Percentiles rank a stretch among this genome's conserved stretches.
phyloP scores from a whole-genome alignment of 1,140 invertebrate species.

The Leptinotarsa lineolata region DNA sequence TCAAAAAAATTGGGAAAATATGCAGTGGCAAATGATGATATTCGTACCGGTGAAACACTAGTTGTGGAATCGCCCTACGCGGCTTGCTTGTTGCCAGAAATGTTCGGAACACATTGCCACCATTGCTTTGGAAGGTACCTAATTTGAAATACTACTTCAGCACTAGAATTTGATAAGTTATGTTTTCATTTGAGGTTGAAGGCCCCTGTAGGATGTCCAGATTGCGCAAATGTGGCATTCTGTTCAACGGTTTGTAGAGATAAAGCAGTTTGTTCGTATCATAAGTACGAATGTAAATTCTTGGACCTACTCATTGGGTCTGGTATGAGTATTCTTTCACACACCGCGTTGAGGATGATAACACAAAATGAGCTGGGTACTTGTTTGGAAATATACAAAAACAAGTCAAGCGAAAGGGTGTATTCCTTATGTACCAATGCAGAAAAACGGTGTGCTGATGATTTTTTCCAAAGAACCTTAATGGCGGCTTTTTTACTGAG shows the following conservation, averaged over 20 bases:
- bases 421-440: constrained; percentile 74
- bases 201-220: constrained; percentile 72
- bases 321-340: constrained; percentile 79
- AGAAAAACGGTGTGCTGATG: constrained; percentile 65
- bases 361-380: constrained; percentile 65
- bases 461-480: constrained; percentile 76
- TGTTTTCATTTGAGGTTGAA: constrained; percentile 56
- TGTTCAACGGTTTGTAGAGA: constrained; percentile 74
- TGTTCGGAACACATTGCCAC: constrained; percentile 78
- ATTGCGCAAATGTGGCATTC: constrained; percentile 77
- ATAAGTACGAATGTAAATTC: constrained; percentile 81
- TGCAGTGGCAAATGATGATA: constrained; percentile 62
- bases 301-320: constrained; percentile 76
- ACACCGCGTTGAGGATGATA: constrained; percentile 75
- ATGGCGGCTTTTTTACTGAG: constrained; percentile 79
- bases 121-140: constrained; percentile 82
- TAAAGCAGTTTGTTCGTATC: constrained; percentile 70
- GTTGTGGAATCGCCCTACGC: constrained; percentile 75
- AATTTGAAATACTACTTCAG: not conserved
- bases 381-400: constrained; percentile 60
- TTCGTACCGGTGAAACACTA: constrained; percentile 70
- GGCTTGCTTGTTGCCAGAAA: constrained; percentile 72
- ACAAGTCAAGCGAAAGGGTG: constrained; percentile 55
- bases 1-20: constrained; percentile 59
- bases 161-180: not conserved